Percentiles rank a stretch among this genome's conserved stretches.
Evolutionary conservation across 1,140 invertebrate genomes (phyloP).

Genomic region (Neodiprion virginianus): DNA sequence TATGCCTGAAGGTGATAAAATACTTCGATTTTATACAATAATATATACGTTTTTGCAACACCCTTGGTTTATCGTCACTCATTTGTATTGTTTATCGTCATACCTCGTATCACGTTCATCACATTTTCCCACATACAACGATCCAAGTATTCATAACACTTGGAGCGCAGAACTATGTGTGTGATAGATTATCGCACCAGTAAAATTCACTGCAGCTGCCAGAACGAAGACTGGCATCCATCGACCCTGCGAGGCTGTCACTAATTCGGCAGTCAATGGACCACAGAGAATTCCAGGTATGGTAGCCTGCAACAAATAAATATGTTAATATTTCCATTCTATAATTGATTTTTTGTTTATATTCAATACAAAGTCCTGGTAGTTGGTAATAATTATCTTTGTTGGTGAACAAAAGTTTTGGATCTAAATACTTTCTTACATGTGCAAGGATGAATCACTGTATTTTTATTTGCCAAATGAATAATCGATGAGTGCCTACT

Average conservation of each 20-base stretch:
- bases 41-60: no score
- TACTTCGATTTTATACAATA: no score
- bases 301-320: slow-evolving; percentile 66
- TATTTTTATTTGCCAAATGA: no score
- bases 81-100: background rate
- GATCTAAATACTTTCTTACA: no score
- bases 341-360: background rate
- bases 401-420: no score
- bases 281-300: slow-evolving; percentile 82
- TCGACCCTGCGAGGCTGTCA: slow-evolving; percentile 73
- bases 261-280: slow-evolving; percentile 79
- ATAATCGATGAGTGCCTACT: no score
- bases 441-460: no score
- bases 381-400: background rate
- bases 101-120: background rate
- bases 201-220: slow-evolving; percentile 77
- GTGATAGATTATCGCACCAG: slow-evolving; percentile 79
- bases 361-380: no score
- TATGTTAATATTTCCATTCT: slow-evolving; percentile 4
- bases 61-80: no score
- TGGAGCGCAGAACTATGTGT: slow-evolving; percentile 78
- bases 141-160: slow-evolving; percentile 59
- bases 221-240: slow-evolving; percentile 82
- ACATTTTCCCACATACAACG: background rate
- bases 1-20: no score